phyloP scores from a whole-genome alignment of 2,797 vertebrate genomes.

The Streptopelia turtur region DNA sequence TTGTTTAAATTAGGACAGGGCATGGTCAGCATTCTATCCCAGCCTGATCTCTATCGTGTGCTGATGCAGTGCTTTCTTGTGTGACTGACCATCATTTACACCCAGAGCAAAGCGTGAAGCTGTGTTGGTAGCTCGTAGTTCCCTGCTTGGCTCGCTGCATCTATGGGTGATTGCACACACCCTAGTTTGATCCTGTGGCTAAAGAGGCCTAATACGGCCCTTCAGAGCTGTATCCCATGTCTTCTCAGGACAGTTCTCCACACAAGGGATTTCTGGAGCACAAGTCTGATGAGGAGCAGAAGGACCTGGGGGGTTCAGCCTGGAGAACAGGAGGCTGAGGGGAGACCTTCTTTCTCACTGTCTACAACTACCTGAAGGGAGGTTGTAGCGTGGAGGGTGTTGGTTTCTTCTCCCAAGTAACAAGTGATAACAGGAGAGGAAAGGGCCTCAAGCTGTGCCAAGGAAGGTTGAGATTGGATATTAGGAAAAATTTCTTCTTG shows the following conservation, averaged over 20 bases:
- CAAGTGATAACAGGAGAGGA: no score
- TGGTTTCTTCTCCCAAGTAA: no score
- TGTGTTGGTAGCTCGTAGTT: neutral
- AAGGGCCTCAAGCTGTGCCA: no score
- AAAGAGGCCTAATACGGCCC: neutral
- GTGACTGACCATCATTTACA: neutral
- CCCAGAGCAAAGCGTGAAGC: neutral
- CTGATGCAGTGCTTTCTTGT: neutral
- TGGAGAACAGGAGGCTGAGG: no score
- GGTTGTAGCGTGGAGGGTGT: no score
- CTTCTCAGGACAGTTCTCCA: neutral
- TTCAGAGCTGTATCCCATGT: neutral
- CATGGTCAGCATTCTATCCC: neutral
- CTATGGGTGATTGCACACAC: fast-evolving
- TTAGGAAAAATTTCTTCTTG: no score
- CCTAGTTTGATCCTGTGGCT: neutral
- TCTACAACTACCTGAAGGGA: no score
- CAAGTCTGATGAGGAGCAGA: no score
- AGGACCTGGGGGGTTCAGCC: no score
- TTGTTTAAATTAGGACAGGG: neutral
- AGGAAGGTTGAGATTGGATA: no score
- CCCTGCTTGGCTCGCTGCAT: neutral
- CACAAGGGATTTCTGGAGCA: neutral
- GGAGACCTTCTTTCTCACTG: no score
- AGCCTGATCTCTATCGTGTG: neutral